A percentile compares a stretch with the other conserved stretches of the same genome.
Conservation (phyloP, 2,113 vertebrate genomes). For the Sceloporus tristichus region DNA sequence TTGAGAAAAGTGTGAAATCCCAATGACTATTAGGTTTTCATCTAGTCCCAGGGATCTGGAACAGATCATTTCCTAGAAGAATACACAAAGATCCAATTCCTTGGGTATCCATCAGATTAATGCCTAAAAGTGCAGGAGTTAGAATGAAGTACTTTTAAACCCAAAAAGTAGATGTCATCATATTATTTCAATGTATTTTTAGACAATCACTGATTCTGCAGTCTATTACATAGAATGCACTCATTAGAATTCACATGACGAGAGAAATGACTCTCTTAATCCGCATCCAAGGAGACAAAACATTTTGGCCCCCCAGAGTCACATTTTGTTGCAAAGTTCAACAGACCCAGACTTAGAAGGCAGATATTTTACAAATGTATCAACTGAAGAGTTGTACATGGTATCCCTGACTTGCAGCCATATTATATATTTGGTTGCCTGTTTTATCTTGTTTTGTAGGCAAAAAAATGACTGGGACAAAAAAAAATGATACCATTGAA, state of each 20-base stretch:
- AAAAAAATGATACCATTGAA: too few relatives aligned
- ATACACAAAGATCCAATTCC: neutral
- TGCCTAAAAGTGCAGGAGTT: neutral
- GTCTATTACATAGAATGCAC: neutral
- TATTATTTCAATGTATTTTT: slow-evolving; percentile 24
- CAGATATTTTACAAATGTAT: too few relatives aligned
- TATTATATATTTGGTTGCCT: too few relatives aligned
- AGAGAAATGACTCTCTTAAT: too few relatives aligned
- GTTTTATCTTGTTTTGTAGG: too few relatives aligned
- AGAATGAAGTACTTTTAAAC: neutral
- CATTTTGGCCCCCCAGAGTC: too few relatives aligned
- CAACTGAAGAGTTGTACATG: too few relatives aligned
- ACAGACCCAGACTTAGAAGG: too few relatives aligned
- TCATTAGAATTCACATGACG: neutral
- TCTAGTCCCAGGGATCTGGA: neutral
- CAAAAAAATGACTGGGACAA: too few relatives aligned
- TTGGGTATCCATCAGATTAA: neutral
- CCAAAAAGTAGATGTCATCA: slow-evolving; percentile 27
- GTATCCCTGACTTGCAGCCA: too few relatives aligned
- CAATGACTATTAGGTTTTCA: neutral
- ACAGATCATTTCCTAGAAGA: neutral
- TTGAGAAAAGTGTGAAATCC: neutral
- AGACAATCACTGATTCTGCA: neutral
- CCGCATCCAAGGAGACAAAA: too few relatives aligned
- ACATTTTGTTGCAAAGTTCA: too few relatives aligned